phyloP scores from a whole-genome alignment of 2,888 invertebrate species.

The Dryomyza anilis region DNA sequence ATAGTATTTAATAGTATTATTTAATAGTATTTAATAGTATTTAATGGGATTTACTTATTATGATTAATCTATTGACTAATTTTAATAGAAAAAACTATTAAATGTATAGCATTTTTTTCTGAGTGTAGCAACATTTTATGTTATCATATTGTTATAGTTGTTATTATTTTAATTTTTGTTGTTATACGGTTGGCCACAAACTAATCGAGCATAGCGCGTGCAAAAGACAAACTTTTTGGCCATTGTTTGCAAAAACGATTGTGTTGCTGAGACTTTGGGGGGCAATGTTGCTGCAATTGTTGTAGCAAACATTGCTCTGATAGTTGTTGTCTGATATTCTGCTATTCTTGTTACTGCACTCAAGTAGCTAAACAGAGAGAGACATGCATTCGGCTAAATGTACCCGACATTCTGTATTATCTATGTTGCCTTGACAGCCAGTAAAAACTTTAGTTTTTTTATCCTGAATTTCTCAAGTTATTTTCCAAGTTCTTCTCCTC shows the following conservation, averaged over 20 bases:
- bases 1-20: too few relatives aligned
- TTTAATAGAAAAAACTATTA: too few relatives aligned
- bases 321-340: neutral
- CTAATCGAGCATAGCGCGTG: conserved; percentile 16
- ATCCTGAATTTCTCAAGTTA: neutral
- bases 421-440: too few relatives aligned
- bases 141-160: neutral
- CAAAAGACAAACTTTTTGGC: neutral
- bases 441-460: neutral
- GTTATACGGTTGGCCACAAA: neutral
- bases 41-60: too few relatives aligned
- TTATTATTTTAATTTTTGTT: neutral
- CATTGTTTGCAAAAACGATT: conserved; percentile 1
- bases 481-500: neutral
- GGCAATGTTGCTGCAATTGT: neutral
- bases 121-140: too few relatives aligned
- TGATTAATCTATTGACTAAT: too few relatives aligned
- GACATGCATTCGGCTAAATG: too few relatives aligned
- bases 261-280: neutral
- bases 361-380: too few relatives aligned
- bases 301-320: neutral
- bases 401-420: too few relatives aligned
- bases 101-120: too few relatives aligned
- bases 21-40: too few relatives aligned
- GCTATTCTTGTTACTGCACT: neutral